A percentile compares a stretch with the other conserved stretches of the same genome.
Conservation (phyloP, 2,888 invertebrate species). For the Ophonus ardosiacus region DNA sequence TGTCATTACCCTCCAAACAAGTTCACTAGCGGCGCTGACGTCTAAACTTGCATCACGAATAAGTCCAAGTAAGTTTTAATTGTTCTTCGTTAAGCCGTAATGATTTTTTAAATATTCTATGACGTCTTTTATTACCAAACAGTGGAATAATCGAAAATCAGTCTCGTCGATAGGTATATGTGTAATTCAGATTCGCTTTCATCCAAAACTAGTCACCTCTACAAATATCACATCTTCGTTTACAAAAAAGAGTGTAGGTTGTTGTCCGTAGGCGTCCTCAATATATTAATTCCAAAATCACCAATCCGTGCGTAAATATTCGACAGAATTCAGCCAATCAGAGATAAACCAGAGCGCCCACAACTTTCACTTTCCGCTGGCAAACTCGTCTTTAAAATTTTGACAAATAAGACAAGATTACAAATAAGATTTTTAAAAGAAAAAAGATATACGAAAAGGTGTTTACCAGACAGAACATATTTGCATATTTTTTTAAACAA, state of each 20-base stretch:
- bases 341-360: slow-evolving; percentile 31
- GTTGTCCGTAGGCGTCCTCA: slow-evolving; percentile 5
- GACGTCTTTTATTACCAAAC: too few species aligned
- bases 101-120: too few species aligned
- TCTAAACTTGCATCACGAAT: too few species aligned
- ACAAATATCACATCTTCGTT: slow-evolving; percentile 11
- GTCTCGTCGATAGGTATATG: too few species aligned
- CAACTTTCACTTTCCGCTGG: slow-evolving; percentile 35
- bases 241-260: background rate
- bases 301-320: slow-evolving; percentile 49
- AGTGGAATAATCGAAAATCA: too few species aligned
- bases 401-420: slow-evolving; percentile 3
- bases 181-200: slow-evolving; percentile 7
- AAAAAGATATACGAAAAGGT: background rate
- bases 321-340: slow-evolving; percentile 25
- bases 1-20: too few species aligned
- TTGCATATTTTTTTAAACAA: background rate
- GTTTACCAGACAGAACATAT: slow-evolving; percentile 15
- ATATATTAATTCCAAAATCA: slow-evolving; percentile 44
- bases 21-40: too few species aligned
- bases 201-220: background rate
- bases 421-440: background rate
- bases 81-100: too few species aligned
- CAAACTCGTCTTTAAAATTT: background rate
- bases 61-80: too few species aligned